Base-by-base conservation (phyloP, 2,797 vertebrate species). In the Sternotherus odoratus region DNA sequence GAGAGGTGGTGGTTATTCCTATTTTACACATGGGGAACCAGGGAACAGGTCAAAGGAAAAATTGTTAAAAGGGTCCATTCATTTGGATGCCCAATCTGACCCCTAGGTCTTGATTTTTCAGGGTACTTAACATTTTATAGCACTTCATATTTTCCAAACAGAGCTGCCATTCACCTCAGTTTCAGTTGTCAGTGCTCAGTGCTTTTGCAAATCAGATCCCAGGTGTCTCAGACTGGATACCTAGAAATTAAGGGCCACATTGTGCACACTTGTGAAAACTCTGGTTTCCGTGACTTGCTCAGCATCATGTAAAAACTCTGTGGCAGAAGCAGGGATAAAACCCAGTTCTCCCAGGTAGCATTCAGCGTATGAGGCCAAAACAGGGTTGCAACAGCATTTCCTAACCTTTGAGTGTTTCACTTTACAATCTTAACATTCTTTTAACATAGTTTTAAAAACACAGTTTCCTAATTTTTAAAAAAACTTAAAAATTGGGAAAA, bases 1-100 rank as follows among this genome's bases (percentile, higher is more conserved):
- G 79, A 95, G 84, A 53, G 88, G 69, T 85, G 23, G 23, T 90
- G 91, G 21, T 81, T 86, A 90, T 89, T 87, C 72, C 77, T 53
- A 57, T 93, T 91, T 93, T 85, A 63, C 82, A n/a, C 69, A 1
- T 24, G 66, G 60, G 69, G 33, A 90, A 43, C 77, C 10, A 23
- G 89, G 60, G 89, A 54, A 82, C 79, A 82, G 93, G 69, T 50
- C 83, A 86, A 95, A 93, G 85, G 4, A 51, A 28, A 10, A 36
- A 49, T 83, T 39, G 56, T 92, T 36, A 50, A 60, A 79, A 74
- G 50, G 53, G 16, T 39, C 79, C 66, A 39, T 12, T 39, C 39
- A 69, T 69, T 12, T 69, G 19, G 10, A 5, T 69, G 36, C 66
- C 66, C 10, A 39, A 39, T 39, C 66, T 69, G 36, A 69, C 3